Evolutionary conservation across 2,113 vertebrate genomes (phyloP).

Genomic region (Ivindomyrus marchei): DNA sequence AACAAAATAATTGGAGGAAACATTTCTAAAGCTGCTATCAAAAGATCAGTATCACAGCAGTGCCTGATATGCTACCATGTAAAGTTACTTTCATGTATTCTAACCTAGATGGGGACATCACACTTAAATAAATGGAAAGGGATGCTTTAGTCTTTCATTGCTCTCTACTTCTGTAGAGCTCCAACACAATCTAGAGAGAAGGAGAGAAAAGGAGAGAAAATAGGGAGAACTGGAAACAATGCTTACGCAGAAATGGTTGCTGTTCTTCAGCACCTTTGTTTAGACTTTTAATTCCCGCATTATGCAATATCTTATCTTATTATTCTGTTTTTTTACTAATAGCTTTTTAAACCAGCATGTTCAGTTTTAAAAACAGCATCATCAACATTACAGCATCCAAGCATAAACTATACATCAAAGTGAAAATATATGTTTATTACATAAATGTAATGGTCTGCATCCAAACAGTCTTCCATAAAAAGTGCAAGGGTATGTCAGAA

Average conservation of each 20-base stretch:
- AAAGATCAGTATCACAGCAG: not conserved
- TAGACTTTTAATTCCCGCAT: not conserved
- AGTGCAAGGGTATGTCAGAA: not conserved
- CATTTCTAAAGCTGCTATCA: not conserved
- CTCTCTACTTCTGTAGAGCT: not conserved
- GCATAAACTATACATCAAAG: not conserved
- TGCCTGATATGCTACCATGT: not conserved
- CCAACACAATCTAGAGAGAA: not conserved
- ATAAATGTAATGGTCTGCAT: not conserved
- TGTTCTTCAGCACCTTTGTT: not conserved
- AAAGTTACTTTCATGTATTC: not conserved
- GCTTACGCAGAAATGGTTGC: not conserved
- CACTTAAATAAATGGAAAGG: not conserved
- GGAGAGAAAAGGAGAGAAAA: not conserved
- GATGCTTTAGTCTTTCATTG: not conserved
- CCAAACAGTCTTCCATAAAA: not conserved
- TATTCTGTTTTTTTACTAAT: not conserved
- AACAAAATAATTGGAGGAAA: not conserved
- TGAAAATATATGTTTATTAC: not conserved
- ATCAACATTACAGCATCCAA: not conserved
- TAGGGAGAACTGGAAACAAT: not conserved
- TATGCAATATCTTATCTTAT: not conserved
- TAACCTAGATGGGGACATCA: not conserved
- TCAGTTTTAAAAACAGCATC: not conserved
- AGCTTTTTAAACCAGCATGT: not conserved